These are phyloP conservation scores for Odontophorus gujanensis DNA, from an alignment of 2,113 vertebrate genomes.

Conservation along the genomic window DNA sequence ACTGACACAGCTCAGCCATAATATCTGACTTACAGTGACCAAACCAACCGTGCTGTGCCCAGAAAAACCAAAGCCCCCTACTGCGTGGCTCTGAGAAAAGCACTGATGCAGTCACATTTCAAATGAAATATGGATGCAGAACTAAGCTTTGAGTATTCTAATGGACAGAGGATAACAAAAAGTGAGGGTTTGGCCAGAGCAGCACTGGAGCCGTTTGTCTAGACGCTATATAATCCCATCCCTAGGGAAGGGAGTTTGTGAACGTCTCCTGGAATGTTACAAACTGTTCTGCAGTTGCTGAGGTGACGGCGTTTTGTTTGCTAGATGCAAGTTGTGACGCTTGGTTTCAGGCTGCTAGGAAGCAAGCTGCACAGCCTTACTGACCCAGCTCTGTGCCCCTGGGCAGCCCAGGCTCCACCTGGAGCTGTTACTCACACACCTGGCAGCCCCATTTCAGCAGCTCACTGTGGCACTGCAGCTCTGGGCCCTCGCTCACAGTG, in stretches of 20 bases:
- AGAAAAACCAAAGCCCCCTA: rapidly evolving
- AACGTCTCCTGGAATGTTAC: neutral
- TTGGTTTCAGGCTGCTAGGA: neutral
- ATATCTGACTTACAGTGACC: rapidly evolving
- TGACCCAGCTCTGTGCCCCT: neutral
- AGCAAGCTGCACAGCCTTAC: rapidly evolving
- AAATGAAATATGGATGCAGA: neutral
- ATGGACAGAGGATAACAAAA: neutral
- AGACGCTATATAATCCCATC: neutral
- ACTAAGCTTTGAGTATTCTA: neutral
- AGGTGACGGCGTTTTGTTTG: neutral
- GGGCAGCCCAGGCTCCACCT: neutral
- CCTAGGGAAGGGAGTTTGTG: neutral
- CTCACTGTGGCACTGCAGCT: rapidly evolving
- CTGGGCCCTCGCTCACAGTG: rapidly evolving
- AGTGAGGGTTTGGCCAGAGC: neutral
- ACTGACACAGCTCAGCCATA: rapidly evolving
- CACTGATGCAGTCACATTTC: neutral
- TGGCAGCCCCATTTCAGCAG: neutral
- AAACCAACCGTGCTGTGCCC: neutral
- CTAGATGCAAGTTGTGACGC: neutral
- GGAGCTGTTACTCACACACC: rapidly evolving
- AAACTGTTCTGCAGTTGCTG: neutral
- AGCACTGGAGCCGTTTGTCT: neutral
- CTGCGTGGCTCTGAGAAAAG: neutral